A percentile compares a stretch with the other conserved stretches of the same genome.
Evolutionary conservation across 2,888 invertebrate genomes (phyloP).

Genomic region (Hylaea fasciaria): DNA sequence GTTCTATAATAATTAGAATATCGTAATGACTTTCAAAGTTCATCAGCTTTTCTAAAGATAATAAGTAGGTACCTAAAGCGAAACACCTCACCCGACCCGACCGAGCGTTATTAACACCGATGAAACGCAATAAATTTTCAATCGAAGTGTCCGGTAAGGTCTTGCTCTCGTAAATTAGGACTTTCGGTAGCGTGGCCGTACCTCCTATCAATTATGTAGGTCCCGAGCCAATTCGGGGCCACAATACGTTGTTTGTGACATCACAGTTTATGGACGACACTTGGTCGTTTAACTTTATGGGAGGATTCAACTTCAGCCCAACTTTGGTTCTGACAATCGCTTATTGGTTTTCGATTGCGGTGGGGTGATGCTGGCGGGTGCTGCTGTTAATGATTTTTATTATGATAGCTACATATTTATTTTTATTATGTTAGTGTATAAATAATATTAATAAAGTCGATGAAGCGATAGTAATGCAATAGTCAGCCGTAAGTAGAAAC

Average conservation of each 20-base stretch:
- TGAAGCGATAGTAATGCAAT: no score
- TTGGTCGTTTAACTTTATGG: constrained; percentile 54
- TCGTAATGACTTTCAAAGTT: constrained; percentile 22
- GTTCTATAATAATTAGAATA: constrained; percentile 7
- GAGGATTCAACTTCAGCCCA: constrained; percentile 14
- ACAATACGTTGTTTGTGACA: constrained; percentile 60
- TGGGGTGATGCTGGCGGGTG: background rate
- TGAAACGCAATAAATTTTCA: constrained; percentile 67
- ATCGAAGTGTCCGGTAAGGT: constrained; percentile 55
- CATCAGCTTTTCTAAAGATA: constrained; percentile 28
- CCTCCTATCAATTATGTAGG: constrained; percentile 70
- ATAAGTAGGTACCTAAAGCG: no score
- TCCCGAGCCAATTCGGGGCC: constrained; percentile 59
- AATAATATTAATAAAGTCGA: no score
- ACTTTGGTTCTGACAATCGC: constrained; percentile 22
- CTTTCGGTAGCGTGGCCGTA: constrained; percentile 53
- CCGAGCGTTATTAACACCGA: constrained; percentile 60
- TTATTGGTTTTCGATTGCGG: constrained; percentile 30
- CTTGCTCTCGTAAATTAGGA: constrained; percentile 64
- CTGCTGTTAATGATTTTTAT: background rate
- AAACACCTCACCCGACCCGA: constrained; percentile 50
- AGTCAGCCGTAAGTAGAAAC: no score
- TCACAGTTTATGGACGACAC: constrained; percentile 51
- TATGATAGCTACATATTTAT: background rate
- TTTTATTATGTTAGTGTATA: no score